Evolutionary conservation across 2,113 vertebrate genomes (phyloP).

Genomic region (Pristiophorus japonicus): DNA sequence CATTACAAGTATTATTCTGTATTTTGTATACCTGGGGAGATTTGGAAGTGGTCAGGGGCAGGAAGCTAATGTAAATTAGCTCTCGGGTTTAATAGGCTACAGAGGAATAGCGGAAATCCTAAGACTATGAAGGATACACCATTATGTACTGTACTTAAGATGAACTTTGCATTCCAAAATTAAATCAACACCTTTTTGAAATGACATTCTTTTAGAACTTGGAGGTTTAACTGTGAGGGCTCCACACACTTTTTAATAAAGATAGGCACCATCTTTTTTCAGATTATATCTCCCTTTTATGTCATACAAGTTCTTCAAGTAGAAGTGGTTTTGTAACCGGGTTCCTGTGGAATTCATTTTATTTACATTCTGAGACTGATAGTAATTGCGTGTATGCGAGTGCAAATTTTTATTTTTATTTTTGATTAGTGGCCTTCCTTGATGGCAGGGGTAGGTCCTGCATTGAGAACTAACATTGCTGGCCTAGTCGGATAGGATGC

Average conservation of each 20-base stretch:
- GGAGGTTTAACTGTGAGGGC: background rate
- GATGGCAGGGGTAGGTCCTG: background rate
- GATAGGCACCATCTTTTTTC: background rate
- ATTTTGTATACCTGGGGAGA: background rate
- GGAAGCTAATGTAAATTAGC: conserved; percentile 16
- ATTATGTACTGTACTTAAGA: background rate
- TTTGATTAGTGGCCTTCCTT: background rate
- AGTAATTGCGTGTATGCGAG: background rate
- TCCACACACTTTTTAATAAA: background rate
- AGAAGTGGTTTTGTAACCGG: background rate
- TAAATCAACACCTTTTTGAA: background rate
- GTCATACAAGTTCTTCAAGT: background rate
- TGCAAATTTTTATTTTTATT: background rate
- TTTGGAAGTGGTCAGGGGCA: background rate
- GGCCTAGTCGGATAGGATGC: background rate
- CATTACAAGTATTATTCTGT: conserved; percentile 24
- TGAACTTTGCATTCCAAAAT: background rate
- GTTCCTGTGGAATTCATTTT: background rate
- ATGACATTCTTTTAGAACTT: background rate
- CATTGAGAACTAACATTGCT: background rate
- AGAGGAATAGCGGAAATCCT: background rate
- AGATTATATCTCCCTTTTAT: background rate
- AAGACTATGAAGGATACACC: background rate
- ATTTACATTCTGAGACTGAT: background rate
- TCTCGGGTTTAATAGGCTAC: background rate